Percentiles rank a stretch among this genome's conserved stretches.
Evolutionary conservation across 2,888 invertebrate genomes (phyloP).

Genomic region (Drosophila paramelanica): DNA sequence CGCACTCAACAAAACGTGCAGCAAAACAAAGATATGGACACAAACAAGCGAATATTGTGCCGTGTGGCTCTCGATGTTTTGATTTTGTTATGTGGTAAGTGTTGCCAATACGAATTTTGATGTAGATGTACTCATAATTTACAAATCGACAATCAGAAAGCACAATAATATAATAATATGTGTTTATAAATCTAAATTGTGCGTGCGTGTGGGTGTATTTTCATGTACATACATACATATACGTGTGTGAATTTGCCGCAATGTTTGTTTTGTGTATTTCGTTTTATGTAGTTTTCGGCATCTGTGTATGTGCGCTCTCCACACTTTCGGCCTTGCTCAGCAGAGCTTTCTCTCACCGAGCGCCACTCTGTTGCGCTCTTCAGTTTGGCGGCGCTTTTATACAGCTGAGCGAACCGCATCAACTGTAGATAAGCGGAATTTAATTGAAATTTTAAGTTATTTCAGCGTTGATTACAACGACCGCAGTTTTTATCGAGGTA

Average conservation of each 20-base stretch:
- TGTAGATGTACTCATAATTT: conserved; percentile 13
- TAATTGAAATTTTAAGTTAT: not conserved
- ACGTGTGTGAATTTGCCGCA: conserved; percentile 22
- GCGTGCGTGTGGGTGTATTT: not conserved
- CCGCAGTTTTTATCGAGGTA: not conserved
- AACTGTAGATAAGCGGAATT: not conserved
- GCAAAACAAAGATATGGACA: conserved; percentile 78
- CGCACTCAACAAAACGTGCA: conserved; percentile 20
- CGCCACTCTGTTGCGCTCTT: conserved; percentile 16
- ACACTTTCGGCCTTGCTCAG: conserved; percentile 19
- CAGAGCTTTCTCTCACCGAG: conserved; percentile 31
- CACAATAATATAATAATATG: conserved; percentile 6
- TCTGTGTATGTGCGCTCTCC: conserved; percentile 8
- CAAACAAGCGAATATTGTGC: conserved; percentile 86
- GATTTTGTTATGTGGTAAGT: conserved; percentile 90
- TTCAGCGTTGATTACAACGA: not conserved
- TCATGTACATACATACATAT: conserved; percentile 12
- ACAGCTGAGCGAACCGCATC: conserved; percentile 27
- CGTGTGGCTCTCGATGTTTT: conserved; percentile 89
- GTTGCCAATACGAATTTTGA: conserved; percentile 9
- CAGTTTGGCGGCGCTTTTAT: not conserved
- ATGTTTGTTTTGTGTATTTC: conserved; percentile 36
- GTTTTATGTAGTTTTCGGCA: conserved; percentile 40
- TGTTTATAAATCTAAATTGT: not conserved
- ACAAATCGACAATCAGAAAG: conserved; percentile 17